These are phyloP conservation scores for Aphelocoma californica DNA, from an alignment of 2,797 vertebrate species.

Conservation along the genomic window DNA sequence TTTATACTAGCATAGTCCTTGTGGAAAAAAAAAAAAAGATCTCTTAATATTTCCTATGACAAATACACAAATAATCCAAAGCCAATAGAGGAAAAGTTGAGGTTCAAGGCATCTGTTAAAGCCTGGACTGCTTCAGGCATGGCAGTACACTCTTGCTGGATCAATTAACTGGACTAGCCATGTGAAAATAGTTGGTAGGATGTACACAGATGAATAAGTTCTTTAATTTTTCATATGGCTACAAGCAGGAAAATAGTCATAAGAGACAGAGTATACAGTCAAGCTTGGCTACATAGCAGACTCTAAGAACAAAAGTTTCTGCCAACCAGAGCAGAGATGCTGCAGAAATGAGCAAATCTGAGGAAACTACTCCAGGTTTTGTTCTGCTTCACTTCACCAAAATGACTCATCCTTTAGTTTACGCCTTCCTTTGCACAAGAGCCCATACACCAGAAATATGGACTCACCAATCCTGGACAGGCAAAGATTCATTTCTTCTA, in stretches of 20 bases:
- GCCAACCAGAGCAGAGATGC: not conserved
- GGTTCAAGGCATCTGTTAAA: not conserved
- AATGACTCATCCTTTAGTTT: not conserved
- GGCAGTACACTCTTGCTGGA: not conserved
- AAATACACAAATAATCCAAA: not conserved
- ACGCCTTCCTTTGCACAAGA: not conserved
- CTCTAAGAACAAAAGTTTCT: not conserved
- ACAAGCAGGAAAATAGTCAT: not conserved
- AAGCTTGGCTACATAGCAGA: not conserved
- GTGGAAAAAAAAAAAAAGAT: not conserved
- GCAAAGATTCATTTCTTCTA: not conserved
- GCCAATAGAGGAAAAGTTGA: not conserved
- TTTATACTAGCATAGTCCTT: not conserved
- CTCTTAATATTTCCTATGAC: not conserved
- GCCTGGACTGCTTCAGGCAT: conserved; percentile 27
- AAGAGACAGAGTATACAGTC: not conserved
- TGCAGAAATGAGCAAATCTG: not conserved
- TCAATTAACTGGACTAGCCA: conserved; percentile 45
- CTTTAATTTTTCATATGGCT: conserved; percentile 35
- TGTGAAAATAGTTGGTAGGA: conserved; percentile 33
- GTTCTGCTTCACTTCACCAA: not conserved
- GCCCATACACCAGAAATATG: not conserved
- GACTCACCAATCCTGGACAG: not conserved
- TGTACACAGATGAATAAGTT: conserved; percentile 18
- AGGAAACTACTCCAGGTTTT: not conserved